phyloP scores from a whole-genome alignment of 2,113 vertebrate species.

The Ploceus nigricollis region DNA sequence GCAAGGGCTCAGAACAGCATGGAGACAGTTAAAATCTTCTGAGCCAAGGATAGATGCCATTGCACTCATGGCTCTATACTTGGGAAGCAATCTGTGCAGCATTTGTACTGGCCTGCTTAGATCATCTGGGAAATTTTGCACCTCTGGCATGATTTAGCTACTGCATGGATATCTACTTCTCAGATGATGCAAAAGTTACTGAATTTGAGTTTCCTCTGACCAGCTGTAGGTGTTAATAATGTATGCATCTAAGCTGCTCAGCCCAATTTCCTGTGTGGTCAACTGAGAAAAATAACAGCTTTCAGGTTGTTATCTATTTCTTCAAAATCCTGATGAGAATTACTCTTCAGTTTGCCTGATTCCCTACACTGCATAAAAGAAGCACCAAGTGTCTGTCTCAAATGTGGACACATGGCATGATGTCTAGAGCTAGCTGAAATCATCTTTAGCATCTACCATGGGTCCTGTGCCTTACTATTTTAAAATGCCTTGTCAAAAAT shows the following conservation, averaged over 20 bases:
- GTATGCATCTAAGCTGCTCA: neutral
- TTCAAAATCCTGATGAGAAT: neutral
- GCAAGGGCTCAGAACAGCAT: neutral
- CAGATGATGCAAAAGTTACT: neutral
- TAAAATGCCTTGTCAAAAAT: neutral
- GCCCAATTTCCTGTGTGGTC: neutral
- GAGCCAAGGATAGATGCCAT: neutral
- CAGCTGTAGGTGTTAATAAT: neutral
- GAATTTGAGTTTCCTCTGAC: neutral
- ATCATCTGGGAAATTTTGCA: neutral
- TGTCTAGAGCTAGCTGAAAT: neutral
- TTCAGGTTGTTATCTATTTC: neutral
- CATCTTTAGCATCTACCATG: neutral
- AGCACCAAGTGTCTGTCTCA: neutral
- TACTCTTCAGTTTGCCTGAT: neutral
- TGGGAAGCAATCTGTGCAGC: neutral
- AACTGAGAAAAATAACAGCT: neutral
- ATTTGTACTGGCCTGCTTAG: neutral
- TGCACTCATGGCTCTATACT: neutral
- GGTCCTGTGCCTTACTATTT: neutral
- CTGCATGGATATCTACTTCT: neutral
- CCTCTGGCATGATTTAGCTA: neutral
- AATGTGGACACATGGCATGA: neutral
- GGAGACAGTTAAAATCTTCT: neutral
- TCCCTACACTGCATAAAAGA: neutral